These are phyloP conservation scores for Drosophila repletoides DNA, from an alignment of 1,140 invertebrate species.

Conservation along the genomic window DNA sequence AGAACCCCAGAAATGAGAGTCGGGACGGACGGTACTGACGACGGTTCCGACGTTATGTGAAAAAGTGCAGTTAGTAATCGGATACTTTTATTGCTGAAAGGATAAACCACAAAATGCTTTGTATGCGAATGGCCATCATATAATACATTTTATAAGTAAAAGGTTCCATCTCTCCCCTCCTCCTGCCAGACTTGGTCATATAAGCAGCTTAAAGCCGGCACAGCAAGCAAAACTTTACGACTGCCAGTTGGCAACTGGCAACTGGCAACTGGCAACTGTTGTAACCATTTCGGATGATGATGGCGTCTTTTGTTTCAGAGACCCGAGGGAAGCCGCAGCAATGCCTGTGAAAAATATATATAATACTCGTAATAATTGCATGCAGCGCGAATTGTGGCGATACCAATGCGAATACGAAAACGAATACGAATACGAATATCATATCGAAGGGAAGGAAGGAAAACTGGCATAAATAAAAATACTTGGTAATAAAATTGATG, in stretches of 20 bases:
- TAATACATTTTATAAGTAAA: constrained; percentile 65
- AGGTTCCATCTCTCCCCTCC: not conserved
- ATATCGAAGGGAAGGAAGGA: not conserved
- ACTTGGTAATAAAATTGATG: constrained; percentile 71
- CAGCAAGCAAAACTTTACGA: constrained; percentile 69
- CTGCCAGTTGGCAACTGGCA: no score
- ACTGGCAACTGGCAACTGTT: constrained; percentile 52
- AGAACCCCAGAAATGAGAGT: not conserved
- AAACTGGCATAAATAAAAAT: constrained; percentile 57
- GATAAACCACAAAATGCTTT: constrained; percentile 74
- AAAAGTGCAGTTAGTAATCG: constrained; percentile 75
- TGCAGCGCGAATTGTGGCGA: constrained; percentile 7
- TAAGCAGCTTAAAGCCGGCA: constrained; percentile 73
- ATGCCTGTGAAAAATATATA: constrained; percentile 16
- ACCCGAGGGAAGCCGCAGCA: constrained; percentile 23
- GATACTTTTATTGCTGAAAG: constrained; percentile 81
- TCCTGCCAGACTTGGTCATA: not conserved
- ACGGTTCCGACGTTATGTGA: constrained; percentile 25
- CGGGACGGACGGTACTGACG: not conserved
- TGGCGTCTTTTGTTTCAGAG: constrained; percentile 61
- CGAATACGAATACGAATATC: constrained; percentile 13
- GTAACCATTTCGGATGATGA: constrained; percentile 19
- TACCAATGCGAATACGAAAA: not conserved
- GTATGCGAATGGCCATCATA: constrained; percentile 52
- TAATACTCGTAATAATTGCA: constrained; percentile 36